These are phyloP conservation scores for Diadegma fenestrale DNA, from an alignment of 2,888 invertebrate species.

Conservation along the genomic window DNA sequence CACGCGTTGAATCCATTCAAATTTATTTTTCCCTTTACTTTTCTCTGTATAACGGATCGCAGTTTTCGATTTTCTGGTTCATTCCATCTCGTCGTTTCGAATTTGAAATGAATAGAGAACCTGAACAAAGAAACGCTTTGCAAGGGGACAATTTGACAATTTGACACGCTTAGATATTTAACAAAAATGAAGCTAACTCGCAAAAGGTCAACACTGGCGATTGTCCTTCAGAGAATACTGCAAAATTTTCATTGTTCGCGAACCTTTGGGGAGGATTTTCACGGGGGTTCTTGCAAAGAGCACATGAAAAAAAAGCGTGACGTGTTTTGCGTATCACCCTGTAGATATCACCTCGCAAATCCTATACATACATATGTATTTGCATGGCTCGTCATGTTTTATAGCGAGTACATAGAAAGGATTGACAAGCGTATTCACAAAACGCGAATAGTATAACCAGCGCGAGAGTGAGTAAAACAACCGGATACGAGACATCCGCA, in stretches of 20 bases:
- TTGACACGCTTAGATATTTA: not conserved
- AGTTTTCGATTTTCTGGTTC: not conserved
- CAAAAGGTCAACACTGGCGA: not conserved
- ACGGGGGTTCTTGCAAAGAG: not conserved
- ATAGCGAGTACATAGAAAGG: constrained; percentile 18
- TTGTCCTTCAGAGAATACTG: not conserved
- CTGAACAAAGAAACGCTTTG: not conserved
- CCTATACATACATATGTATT: not conserved
- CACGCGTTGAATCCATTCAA: not conserved
- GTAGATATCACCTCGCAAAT: not conserved
- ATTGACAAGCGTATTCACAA: constrained; percentile 66
- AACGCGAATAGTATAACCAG: constrained; percentile 75
- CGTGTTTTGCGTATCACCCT: not conserved
- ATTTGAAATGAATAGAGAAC: not conserved
- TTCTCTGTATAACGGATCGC: not conserved
- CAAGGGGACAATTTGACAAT: not conserved
- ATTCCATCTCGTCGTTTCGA: not conserved
- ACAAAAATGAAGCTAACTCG: not conserved
- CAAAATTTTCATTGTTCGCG: not conserved
- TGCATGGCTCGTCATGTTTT: not conserved
- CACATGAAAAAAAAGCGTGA: not conserved
- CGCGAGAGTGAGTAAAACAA: constrained; percentile 79
- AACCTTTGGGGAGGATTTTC: not conserved
- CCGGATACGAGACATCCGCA: constrained; percentile 83
- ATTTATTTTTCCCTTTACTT: not conserved